Evolutionary conservation across 2,797 vertebrate species (phyloP).

Genomic region (Apodemus agrarius): DNA sequence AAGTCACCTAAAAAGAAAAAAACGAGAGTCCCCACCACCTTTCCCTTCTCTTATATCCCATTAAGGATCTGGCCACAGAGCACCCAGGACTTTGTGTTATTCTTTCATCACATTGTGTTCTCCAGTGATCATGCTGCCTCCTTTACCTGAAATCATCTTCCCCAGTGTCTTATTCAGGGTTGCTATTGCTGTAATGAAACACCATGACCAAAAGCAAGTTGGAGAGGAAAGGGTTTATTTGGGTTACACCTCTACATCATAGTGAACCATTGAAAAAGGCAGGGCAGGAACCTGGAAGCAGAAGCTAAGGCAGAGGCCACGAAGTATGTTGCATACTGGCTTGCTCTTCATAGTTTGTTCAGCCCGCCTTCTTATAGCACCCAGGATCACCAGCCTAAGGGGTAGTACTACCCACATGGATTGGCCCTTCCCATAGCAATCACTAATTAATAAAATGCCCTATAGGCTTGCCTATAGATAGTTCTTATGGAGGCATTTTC

Average conservation of each 20-base stretch:
- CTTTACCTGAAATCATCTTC: conserved; percentile 17
- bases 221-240: background rate
- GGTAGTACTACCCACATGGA: background rate
- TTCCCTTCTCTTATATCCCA: background rate
- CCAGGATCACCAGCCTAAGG: background rate
- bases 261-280: background rate
- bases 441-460: background rate
- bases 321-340: too few relatives aligned
- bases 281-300: background rate
- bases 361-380: background rate
- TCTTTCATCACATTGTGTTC: background rate
- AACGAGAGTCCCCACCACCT: background rate
- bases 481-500: background rate
- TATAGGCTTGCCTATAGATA: background rate
- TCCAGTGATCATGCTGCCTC: background rate
- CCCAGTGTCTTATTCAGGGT: background rate
- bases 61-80: conserved; percentile 19
- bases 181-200: background rate
- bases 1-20: background rate
- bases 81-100: background rate
- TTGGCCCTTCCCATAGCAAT: background rate
- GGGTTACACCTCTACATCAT: background rate
- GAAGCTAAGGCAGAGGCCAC: background rate
- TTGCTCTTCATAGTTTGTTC: background rate
- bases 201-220: background rate